Base-by-base conservation (phyloP, 2,113 vertebrate genomes). In the Mystacornis crossleyi region DNA sequence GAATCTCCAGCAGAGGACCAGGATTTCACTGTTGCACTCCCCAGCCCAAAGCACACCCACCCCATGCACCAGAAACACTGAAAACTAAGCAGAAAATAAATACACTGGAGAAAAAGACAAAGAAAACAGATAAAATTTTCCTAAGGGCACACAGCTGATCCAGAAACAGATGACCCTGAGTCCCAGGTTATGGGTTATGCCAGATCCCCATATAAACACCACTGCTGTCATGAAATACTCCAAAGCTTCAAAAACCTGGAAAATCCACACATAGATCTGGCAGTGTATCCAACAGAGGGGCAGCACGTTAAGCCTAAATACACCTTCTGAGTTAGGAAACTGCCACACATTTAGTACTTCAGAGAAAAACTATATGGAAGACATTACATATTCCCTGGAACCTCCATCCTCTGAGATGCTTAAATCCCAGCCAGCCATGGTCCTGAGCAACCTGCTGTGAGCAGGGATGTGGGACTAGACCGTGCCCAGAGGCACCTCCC, bases 351-450 rank as follows among this genome's bases (percentile, higher is more conserved):
- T 36, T 70, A 79, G 78, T 57, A 40, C 12, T 67, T 4, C 38
- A 77, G 43, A 73, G 31, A 7, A 9, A 91, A 70, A 75, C 28
- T 43, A 3, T 8, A 36, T 78, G 45, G 12, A 71, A 54, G 17
- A 18, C 6, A 31, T 20, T 26, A 38, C 23, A 50, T 9, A 73
- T 33, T 81, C 33, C 43, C 18, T 77, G 55, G 42, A 81, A 53
- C 9, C 15, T 78, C 36, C n/a, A 45, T 62, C 55, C 42, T 84
- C 38, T 4, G 8, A 65, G 50, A 89, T 23, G 21, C 20, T 73
- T 25, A 73, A 74, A 66, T 62, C 50, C 51, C 4, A 5, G 8
- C 8, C 3, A 3, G 62, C 34, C 15, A 64, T 0, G 0, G 29
- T 36, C 34, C 88, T 66, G n/a, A 50, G 17, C 19, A 77, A 14